Evolutionary conservation across 2,797 vertebrate species (phyloP).

Genomic region (Iguana delicatissima): DNA sequence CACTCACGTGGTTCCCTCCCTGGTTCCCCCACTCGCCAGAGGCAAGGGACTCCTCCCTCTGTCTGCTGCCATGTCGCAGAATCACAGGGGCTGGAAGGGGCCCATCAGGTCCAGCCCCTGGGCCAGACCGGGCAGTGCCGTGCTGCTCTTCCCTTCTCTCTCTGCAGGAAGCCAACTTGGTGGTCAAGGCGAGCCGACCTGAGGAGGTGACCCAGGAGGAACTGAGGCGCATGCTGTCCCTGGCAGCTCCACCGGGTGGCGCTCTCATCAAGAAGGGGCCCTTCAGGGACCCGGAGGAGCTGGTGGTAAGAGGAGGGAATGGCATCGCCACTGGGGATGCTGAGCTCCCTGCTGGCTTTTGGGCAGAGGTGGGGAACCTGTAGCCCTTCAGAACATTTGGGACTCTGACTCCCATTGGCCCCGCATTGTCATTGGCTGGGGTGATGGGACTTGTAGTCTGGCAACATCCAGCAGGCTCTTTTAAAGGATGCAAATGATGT

Average conservation of each 20-base stretch:
- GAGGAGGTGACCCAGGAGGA: slow-evolving; percentile 86
- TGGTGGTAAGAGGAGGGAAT: slow-evolving; percentile 80
- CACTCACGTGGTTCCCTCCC: too few relatives aligned
- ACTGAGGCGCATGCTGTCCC: slow-evolving; percentile 78
- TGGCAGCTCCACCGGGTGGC: slow-evolving; percentile 71
- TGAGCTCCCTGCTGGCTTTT: too few relatives aligned
- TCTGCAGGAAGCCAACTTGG: slow-evolving; percentile 83
- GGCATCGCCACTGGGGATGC: too few relatives aligned
- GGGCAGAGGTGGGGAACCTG: not conserved
- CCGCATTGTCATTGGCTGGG: too few relatives aligned
- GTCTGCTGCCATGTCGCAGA: too few relatives aligned
- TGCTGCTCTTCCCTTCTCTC: not conserved
- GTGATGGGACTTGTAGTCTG: not conserved
- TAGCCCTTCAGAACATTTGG: not conserved
- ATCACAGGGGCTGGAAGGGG: too few relatives aligned
- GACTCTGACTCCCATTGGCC: not conserved
- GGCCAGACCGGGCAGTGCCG: too few relatives aligned
- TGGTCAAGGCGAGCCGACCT: slow-evolving; percentile 80
- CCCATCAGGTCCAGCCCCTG: not conserved
- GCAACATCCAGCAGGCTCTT: not conserved
- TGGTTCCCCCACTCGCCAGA: too few relatives aligned
- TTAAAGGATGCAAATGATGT: too few relatives aligned
- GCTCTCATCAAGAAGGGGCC: slow-evolving; percentile 73
- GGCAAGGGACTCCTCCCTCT: too few relatives aligned
- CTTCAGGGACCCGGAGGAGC: slow-evolving; percentile 79